Evolutionary conservation across 2,797 vertebrate genomes (phyloP).

Genomic region (Sebastolobus altivelis): DNA sequence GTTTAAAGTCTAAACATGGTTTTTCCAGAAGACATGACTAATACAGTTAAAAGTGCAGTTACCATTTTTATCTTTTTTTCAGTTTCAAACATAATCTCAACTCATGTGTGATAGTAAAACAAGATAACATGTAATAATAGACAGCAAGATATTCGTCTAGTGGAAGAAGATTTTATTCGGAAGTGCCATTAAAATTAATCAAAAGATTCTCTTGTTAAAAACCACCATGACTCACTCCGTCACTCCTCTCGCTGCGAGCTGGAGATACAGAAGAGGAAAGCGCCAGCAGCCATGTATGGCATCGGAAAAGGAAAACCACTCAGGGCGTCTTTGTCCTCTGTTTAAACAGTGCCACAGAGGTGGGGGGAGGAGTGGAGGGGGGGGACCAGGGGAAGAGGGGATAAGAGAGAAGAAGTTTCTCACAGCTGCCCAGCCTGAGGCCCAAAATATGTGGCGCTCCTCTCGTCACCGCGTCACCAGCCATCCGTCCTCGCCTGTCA

Average conservation of each 20-base stretch:
- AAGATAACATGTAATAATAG: constrained; percentile 32
- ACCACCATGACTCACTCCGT: constrained; percentile 63
- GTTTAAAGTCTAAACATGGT: constrained; percentile 41
- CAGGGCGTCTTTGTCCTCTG: constrained; percentile 77
- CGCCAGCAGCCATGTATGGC: constrained; percentile 64
- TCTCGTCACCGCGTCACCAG: constrained; percentile 68
- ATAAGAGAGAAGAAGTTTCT: constrained; percentile 62
- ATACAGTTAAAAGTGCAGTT: constrained; percentile 22
- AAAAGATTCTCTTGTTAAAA: constrained; percentile 76
- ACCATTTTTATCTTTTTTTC: constrained; percentile 11
- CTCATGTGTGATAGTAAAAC: constrained; percentile 25
- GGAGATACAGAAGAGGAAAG: constrained; percentile 71
- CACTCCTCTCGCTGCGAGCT: constrained; percentile 58
- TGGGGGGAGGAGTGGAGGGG: neutral
- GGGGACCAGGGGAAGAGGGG: constrained; percentile 25
- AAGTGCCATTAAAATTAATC: constrained; percentile 81
- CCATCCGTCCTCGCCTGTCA: constrained; percentile 73
- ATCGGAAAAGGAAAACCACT: constrained; percentile 73
- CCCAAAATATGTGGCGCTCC: constrained; percentile 69
- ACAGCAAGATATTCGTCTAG: constrained; percentile 30
- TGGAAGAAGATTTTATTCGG: constrained; percentile 52
- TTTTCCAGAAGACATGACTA: constrained; percentile 36
- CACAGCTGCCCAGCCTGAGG: constrained; percentile 78
- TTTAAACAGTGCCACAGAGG: constrained; percentile 72
- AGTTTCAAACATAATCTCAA: constrained; percentile 36